These are phyloP conservation scores for Altica lythri DNA, from an alignment of 2,888 invertebrate genomes.

Conservation along the genomic window DNA sequence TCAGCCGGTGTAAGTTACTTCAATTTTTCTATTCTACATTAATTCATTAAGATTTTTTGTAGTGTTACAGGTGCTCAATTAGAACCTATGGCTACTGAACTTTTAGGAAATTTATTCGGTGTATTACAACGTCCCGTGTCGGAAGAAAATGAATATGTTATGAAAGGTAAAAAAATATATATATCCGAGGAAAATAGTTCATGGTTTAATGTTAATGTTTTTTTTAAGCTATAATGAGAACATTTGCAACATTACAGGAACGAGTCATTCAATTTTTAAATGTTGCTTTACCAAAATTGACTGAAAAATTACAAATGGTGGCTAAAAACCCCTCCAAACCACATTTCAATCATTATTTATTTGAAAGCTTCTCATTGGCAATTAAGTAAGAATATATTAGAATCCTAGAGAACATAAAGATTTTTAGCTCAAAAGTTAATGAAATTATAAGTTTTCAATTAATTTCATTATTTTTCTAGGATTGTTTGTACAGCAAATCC, in stretches of 20 bases:
- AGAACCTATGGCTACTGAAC: conserved; percentile 67
- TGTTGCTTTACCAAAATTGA: conserved; percentile 81
- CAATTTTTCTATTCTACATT: not conserved
- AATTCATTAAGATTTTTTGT: conserved; percentile 15
- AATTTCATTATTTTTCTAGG: conserved; percentile 57
- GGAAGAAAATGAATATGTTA: conserved; percentile 95
- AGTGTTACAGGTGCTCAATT: conserved; percentile 68
- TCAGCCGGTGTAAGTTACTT: conserved; percentile 59
- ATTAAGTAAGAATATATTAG: conserved; percentile 72
- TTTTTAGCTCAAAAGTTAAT: not conserved
- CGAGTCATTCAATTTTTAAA: conserved; percentile 78
- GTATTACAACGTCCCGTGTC: conserved; percentile 75
- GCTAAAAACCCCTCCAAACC: conserved; percentile 95
- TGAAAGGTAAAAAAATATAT: conserved; percentile 78
- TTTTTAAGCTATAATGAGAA: conserved; percentile 83
- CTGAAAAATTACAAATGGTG: conserved; percentile 79
- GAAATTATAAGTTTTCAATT: not conserved
- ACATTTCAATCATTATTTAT: conserved; percentile 97
- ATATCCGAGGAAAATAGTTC: too few species aligned
- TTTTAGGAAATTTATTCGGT: conserved; percentile 77
- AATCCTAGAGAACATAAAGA: too few species aligned
- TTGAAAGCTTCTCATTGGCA: conserved; percentile 90
- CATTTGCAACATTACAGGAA: conserved; percentile 81
- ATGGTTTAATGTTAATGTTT: too few species aligned
- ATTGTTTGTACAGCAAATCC: conserved; percentile 85